Evolutionary conservation across 1,140 invertebrate genomes (phyloP).

Genomic region (Triops cancriformis): DNA sequence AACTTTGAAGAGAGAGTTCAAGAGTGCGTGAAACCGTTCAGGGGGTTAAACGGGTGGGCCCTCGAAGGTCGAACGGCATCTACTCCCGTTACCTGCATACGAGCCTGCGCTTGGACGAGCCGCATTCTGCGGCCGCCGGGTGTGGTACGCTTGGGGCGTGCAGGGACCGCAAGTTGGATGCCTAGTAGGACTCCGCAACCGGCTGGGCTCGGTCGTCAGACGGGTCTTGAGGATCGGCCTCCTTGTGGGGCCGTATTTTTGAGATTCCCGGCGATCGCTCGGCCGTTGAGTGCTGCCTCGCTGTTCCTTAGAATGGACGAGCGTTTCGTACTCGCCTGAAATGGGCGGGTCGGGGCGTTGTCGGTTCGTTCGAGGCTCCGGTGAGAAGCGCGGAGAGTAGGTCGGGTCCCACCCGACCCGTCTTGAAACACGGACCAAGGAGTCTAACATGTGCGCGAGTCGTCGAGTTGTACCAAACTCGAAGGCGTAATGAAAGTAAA

Average conservation of each 20-base stretch:
- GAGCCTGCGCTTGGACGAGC: constrained; percentile 8
- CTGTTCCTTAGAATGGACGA: not conserved
- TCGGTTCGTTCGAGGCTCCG: not conserved
- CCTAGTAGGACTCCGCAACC: constrained; percentile 23
- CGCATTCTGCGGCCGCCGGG: not conserved
- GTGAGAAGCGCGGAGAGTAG: constrained; percentile 2
- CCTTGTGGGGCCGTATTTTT: not conserved
- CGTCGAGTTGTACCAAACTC: constrained; percentile 52
- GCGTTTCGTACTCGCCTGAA: not conserved
- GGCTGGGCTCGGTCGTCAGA: constrained; percentile 17
- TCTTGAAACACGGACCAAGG: constrained; percentile 93
- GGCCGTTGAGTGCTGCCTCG: not conserved
- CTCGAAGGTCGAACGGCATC: constrained; percentile 31
- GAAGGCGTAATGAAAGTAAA: constrained; percentile 52
- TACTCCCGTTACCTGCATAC: constrained; percentile 26
- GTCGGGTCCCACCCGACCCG: constrained; percentile 56
- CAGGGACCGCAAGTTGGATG: constrained; percentile 19
- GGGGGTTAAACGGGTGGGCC: constrained; percentile 52
- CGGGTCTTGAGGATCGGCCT: not conserved
- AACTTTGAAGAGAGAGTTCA: constrained; percentile 82
- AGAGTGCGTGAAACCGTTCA: constrained; percentile 71
- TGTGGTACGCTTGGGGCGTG: constrained; percentile 8
- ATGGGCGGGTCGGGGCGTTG: not conserved
- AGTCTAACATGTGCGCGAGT: constrained; percentile 77
- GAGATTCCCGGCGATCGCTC: constrained; percentile 2